A percentile compares a stretch with the other conserved stretches of the same genome.
These are phyloP conservation scores for Cyaniris semiargus DNA, from an alignment of 2,888 invertebrate species.

Conservation along the genomic window DNA sequence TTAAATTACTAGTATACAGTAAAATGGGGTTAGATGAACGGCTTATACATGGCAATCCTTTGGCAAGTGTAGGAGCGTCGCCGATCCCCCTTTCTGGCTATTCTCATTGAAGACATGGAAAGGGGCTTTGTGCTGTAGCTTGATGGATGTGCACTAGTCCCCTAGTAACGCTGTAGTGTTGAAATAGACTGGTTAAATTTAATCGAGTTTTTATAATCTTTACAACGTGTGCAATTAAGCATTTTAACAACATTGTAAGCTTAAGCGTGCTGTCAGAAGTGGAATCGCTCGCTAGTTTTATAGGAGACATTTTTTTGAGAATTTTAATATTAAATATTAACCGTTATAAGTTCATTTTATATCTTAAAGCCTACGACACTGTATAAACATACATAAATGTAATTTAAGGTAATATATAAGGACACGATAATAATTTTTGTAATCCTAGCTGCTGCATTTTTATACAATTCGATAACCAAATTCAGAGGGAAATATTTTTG, in stretches of 20 bases:
- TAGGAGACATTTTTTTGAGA: conserved; percentile 23
- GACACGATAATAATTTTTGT: conserved; percentile 25
- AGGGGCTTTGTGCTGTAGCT: conserved; percentile 31
- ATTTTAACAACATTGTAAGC: conserved; percentile 1
- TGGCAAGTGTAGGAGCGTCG: not conserved
- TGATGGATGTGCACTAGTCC: not conserved
- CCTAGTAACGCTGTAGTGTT: not conserved
- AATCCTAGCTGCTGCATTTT: conserved; percentile 29
- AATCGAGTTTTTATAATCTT: not conserved
- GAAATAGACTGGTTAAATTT: not conserved
- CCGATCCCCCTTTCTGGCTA: conserved; percentile 29
- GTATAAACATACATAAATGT: conserved; percentile 30
- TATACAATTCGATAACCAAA: conserved; percentile 29
- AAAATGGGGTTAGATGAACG: not conserved
- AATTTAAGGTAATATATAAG: conserved; percentile 28
- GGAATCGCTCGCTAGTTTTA: conserved; percentile 9
- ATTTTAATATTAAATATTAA: conserved; percentile 29
- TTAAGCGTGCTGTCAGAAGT: not conserved
- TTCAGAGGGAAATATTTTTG: conserved; percentile 20
- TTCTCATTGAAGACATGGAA: conserved; percentile 33
- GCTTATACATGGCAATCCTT: conserved; percentile 25
- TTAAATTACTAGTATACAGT: not conserved
- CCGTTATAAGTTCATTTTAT: conserved; percentile 26
- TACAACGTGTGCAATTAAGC: not conserved
- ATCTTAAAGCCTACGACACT: conserved; percentile 27